Evolutionary conservation across 2,797 vertebrate species (phyloP).

Genomic region (Potorous gilbertii): DNA sequence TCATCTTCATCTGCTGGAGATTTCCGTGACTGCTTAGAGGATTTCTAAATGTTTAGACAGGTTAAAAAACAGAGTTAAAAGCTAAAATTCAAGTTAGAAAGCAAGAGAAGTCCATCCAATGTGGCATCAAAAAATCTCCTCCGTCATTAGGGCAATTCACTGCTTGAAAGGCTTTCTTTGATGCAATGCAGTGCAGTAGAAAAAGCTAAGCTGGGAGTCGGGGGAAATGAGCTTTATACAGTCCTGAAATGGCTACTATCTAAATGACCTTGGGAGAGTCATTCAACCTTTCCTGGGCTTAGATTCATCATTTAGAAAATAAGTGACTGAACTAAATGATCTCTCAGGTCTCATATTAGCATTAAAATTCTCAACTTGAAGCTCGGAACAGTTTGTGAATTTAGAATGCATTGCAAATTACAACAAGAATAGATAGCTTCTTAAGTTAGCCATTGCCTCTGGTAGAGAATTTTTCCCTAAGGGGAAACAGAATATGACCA

Average conservation of each 20-base stretch:
- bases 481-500: conserved; percentile 26
- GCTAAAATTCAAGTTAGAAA: conserved; percentile 49
- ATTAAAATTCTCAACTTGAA: neutral
- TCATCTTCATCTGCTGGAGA: conserved; percentile 93
- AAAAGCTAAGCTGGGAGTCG: neutral
- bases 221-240: neutral
- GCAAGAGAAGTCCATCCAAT: neutral
- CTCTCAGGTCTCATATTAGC: neutral
- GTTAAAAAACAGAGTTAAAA: conserved; percentile 66
- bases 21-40: conserved; percentile 94
- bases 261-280: neutral
- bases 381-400: neutral
- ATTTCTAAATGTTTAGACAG: conserved; percentile 87
- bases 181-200: neutral
- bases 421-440: neutral
- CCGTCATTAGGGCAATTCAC: neutral
- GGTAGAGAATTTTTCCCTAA: neutral
- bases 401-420: neutral
- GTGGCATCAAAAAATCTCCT: neutral
- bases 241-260: neutral
- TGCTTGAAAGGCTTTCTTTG: neutral
- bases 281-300: neutral
- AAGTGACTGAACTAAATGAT: neutral
- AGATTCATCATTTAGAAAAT: conserved; percentile 2
- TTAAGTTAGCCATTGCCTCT: neutral